These are phyloP conservation scores for Piprites chloris DNA, from an alignment of 2,113 vertebrate species.

Conservation along the genomic window DNA sequence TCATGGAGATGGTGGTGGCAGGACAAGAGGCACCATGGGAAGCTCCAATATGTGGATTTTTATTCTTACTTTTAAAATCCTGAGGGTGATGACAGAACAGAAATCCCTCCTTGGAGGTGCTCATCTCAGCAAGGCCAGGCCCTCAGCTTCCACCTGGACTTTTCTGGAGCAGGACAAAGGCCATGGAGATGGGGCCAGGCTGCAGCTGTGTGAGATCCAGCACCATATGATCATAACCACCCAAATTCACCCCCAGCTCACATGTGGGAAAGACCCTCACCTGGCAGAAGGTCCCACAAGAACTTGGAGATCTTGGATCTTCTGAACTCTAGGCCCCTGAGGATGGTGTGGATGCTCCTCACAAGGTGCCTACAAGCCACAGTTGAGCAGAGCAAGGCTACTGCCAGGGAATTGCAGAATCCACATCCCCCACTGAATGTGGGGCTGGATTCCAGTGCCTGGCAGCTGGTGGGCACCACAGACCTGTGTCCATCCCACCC, in stretches of 20 bases:
- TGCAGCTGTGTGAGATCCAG: rapidly evolving
- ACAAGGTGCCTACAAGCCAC: rapidly evolving
- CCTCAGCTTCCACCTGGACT: not conserved
- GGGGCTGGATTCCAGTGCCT: not conserved
- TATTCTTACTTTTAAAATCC: not conserved
- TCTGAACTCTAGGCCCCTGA: not conserved
- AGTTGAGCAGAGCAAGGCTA: not conserved
- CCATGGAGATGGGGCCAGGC: not conserved
- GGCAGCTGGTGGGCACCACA: not conserved
- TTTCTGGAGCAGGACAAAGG: rapidly evolving
- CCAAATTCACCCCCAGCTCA: not conserved
- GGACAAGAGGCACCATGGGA: not conserved
- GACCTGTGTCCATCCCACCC: not conserved
- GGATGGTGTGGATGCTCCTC: not conserved
- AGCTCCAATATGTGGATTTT: rapidly evolving
- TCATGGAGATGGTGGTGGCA: rapidly evolving
- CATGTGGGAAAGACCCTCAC: rapidly evolving
- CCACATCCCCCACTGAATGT: not conserved
- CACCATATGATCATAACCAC: rapidly evolving
- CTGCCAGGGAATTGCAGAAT: not conserved
- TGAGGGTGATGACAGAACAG: not conserved
- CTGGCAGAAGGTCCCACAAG: not conserved
- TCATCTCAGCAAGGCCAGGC: not conserved
- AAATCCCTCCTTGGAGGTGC: not conserved
- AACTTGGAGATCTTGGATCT: not conserved